These are phyloP conservation scores for Nothocercus nigrocapillus DNA, from an alignment of 2,113 vertebrate genomes.

Conservation along the genomic window DNA sequence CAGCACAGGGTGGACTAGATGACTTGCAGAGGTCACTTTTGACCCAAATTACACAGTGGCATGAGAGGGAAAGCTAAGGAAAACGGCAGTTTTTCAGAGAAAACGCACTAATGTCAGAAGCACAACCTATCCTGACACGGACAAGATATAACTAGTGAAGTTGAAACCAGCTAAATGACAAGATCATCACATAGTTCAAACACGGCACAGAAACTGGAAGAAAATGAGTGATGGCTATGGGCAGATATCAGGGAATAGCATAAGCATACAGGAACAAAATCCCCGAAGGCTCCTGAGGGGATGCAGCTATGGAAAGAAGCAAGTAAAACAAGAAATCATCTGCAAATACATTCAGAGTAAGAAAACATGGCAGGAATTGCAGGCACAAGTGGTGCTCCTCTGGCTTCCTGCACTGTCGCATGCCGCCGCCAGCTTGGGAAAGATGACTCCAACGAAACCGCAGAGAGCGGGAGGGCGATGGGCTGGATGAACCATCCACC, in stretches of 20 bases:
- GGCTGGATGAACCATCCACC: background rate
- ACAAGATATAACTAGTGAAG: background rate
- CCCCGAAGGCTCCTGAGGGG: background rate
- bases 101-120: background rate
- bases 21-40: background rate
- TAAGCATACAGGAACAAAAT: background rate
- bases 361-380: background rate
- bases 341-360: background rate
- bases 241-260: background rate
- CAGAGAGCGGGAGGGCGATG: rapidly evolving
- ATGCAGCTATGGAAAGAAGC: rapidly evolving
- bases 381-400: background rate
- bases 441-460: background rate
- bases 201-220: background rate
- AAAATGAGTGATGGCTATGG: background rate
- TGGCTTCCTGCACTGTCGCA: background rate
- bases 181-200: background rate
- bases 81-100: background rate
- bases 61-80: background rate
- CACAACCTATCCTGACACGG: too few species aligned
- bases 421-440: background rate
- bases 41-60: background rate
- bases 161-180: background rate
- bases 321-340: background rate
- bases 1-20: background rate